These are phyloP conservation scores for Galbula dea DNA, from an alignment of 2,113 vertebrate species.

Conservation along the genomic window DNA sequence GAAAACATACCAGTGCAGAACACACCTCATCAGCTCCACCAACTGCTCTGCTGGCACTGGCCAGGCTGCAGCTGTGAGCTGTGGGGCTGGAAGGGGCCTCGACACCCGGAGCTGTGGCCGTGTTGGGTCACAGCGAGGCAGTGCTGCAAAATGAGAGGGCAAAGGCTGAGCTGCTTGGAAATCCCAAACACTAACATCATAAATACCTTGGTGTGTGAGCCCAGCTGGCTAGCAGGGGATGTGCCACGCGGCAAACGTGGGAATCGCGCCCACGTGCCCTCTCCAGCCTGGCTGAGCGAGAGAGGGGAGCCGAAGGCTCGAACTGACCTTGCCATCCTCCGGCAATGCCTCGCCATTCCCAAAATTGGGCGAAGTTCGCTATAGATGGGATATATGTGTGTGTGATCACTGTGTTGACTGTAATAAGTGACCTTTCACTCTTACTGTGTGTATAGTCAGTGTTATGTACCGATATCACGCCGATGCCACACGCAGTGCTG, in stretches of 20 bases:
- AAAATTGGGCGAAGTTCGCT: fast-evolving
- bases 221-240: neutral
- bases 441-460: fast-evolving
- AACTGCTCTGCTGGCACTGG: neutral
- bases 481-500: neutral
- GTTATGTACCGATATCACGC: fast-evolving
- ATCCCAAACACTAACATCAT: neutral
- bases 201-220: neutral
- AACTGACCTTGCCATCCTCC: neutral
- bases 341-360: neutral
- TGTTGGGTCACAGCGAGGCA: neutral
- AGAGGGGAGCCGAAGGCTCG: neutral
- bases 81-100: neutral
- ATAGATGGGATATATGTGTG: fast-evolving
- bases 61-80: neutral
- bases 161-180: neutral
- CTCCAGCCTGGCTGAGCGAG: fast-evolving
- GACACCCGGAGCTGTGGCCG: neutral
- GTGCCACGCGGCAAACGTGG: neutral
- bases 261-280: neutral
- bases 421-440: too few species aligned
- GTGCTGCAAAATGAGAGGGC: too few species aligned
- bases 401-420: too few species aligned
- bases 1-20: neutral
- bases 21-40: neutral